Conservation (phyloP, 2,113 vertebrate genomes). For the Campylomormyrus numenius region DNA sequence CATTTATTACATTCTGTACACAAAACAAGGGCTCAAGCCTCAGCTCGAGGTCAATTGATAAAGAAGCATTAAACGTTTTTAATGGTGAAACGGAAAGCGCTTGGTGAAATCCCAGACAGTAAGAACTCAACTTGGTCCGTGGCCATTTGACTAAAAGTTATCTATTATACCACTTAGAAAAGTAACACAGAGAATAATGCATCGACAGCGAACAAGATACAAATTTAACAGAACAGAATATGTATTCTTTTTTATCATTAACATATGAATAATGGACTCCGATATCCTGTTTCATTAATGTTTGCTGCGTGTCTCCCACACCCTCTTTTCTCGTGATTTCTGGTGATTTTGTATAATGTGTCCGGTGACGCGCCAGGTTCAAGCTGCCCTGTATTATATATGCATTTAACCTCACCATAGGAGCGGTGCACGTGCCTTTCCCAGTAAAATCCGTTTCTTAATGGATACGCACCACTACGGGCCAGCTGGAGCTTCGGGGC, state of each 20-base stretch:
- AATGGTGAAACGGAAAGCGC: not conserved
- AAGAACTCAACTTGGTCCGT: not conserved
- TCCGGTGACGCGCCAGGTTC: not conserved
- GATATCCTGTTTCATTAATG: not conserved
- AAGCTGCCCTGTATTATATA: not conserved
- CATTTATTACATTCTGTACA: not conserved
- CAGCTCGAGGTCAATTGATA: not conserved
- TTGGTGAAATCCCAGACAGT: not conserved
- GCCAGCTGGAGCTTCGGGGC: not conserved
- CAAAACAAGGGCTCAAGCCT: not conserved
- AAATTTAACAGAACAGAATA: not conserved
- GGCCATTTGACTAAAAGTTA: not conserved
- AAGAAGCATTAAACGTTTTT: not conserved
- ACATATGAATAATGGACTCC: not conserved
- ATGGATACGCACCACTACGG: not conserved
- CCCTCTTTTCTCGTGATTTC: not conserved
- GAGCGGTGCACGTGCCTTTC: not conserved
- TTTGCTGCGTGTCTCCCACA: not conserved
- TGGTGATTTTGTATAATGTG: not conserved
- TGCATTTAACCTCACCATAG: not conserved
- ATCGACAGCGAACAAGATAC: not conserved
- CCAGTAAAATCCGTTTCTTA: not conserved
- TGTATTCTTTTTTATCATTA: not conserved
- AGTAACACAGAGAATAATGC: not conserved
- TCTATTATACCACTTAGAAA: not conserved